Base-by-base conservation (phyloP, 2,888 invertebrate genomes). In the Watsonalla cultraria region DNA sequence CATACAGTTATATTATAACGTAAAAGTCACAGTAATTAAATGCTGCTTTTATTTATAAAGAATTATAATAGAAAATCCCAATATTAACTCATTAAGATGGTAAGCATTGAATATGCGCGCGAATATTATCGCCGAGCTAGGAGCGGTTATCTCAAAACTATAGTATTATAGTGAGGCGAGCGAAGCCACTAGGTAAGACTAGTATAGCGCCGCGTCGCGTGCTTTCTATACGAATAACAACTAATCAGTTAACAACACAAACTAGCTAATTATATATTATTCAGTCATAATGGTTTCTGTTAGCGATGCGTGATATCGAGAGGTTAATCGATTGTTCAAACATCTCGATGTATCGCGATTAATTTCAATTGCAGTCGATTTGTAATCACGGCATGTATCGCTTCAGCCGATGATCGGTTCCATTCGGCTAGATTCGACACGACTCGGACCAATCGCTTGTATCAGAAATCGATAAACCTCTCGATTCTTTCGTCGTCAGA, bases 81-180 rank as follows among this genome's bases (percentile, higher is more conserved):
- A 0, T 5, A 33, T 33, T 13, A n/a, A 13, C n/a, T 8, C 7
- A 39, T 5, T 11, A 11, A 8, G 9, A 46, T 51, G 39, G 5
- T 51, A 11, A 9, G 51, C 49, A 62, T 62, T 61, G 64, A 60
- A 59, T 59, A 59, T 54, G 58, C 46, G 11, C 47, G 57, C 52
- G 59, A 55, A 37, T 46, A 57, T 37, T 46, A 47, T 60, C 49
- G 57, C 61, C 57, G 60, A 61, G 54, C 58, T 37, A 11, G 68
- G 64, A 59, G 60, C 53, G 54, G 52, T 50, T 53, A 51, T 66
- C 65, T 62, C 68, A 63, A 67, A 56, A 62, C 65, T 71, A 65
- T 72, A 74, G 76, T 76, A 74, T 76, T 74, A 76, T 65, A 58
- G 60, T 58, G 58, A 53, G 59, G 57, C 14, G 46, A 49, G 59